phyloP scores from a whole-genome alignment of 1,140 invertebrate genomes.

The Trichonephila clavata region DNA sequence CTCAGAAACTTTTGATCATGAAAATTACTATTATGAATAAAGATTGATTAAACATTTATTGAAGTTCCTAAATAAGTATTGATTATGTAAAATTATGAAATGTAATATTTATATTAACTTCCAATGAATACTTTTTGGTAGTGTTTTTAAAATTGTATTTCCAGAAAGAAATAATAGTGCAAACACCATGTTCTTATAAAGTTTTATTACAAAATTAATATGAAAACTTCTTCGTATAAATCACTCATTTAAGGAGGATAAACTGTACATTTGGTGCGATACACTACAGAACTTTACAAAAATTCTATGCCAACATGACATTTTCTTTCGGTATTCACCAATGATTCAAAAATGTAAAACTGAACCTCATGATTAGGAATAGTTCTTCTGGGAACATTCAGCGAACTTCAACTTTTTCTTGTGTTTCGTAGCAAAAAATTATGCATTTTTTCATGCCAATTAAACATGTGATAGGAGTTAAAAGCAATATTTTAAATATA shows the following conservation, averaged over 20 bases:
- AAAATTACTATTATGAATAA: no score
- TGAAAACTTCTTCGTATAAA: constrained; percentile 76
- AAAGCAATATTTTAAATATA: neutral
- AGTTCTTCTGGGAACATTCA: neutral
- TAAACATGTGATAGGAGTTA: neutral
- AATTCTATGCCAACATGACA: constrained; percentile 64
- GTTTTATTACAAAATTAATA: constrained; percentile 76
- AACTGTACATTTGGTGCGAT: constrained; percentile 74
- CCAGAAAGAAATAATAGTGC: neutral
- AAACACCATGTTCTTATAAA: constrained; percentile 14
- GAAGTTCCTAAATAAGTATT: no score
- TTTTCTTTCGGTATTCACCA: neutral
- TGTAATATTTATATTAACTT: no score
- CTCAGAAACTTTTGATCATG: no score
- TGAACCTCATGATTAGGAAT: constrained; percentile 27
- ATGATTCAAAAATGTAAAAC: constrained; percentile 19
- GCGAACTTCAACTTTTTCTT: neutral
- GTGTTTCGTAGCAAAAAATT: constrained; percentile 32
- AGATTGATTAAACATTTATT: no score
- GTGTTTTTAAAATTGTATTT: neutral
- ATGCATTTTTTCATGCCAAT: neutral
- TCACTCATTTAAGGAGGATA: constrained; percentile 73
- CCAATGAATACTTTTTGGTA: no score
- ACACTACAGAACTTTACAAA: constrained; percentile 73
- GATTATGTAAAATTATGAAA: no score